Conservation (phyloP, 2,797 vertebrate species). For the Ambastaia sidthimunki region DNA sequence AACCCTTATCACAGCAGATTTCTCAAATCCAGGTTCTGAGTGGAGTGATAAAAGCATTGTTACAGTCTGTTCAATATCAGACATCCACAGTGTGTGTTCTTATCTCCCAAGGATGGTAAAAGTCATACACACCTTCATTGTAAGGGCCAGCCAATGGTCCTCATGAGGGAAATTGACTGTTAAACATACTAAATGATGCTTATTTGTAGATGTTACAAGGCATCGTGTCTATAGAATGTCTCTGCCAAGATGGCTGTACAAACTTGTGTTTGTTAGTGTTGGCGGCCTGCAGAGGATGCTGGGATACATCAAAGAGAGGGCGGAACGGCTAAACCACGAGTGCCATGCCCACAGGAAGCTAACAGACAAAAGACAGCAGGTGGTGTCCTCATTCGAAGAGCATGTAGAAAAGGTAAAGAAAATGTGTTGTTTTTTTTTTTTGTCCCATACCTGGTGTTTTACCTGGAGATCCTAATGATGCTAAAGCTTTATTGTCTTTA, state of each 20-base stretch:
- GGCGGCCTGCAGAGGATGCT: slow-evolving; percentile 78
- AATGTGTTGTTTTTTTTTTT: neutral
- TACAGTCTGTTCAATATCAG: slow-evolving; percentile 1
- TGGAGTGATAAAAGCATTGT: slow-evolving; percentile 14
- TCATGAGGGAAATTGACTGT: too few species aligned
- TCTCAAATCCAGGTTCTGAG: neutral
- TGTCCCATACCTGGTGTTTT: neutral
- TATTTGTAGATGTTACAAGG: too few species aligned
- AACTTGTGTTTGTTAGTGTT: slow-evolving; percentile 47
- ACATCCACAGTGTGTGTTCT: neutral
- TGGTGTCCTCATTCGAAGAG: slow-evolving; percentile 75
- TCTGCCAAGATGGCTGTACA: too few species aligned
- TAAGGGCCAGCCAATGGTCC: too few species aligned
- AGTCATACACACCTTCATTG: too few species aligned
- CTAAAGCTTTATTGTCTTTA: too few species aligned
- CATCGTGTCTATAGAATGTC: too few species aligned
- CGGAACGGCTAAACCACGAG: slow-evolving; percentile 69
- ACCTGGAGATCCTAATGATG: neutral
- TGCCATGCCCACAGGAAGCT: slow-evolving; percentile 70
- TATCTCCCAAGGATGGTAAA: too few species aligned
- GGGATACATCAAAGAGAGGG: slow-evolving; percentile 73
- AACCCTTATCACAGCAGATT: slow-evolving; percentile 6
- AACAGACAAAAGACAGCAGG: slow-evolving; percentile 74
- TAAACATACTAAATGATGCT: too few species aligned
- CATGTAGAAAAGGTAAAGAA: slow-evolving; percentile 80